A percentile compares a stretch with the other conserved stretches of the same genome.
Evolutionary conservation across 2,888 invertebrate genomes (phyloP).

Genomic region (Drosophila kanekoi): DNA sequence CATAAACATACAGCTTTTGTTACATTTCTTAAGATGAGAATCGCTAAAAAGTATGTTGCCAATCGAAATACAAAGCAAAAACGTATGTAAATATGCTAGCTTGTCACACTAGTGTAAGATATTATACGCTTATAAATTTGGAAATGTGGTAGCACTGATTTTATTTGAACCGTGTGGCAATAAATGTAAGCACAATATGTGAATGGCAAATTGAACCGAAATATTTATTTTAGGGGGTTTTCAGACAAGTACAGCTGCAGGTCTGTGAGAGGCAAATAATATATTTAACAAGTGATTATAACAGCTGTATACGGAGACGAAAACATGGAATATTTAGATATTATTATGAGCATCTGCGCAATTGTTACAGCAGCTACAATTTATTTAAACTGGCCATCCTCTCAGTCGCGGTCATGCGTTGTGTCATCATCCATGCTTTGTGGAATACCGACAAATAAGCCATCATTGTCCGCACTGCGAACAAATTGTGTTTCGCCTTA

Average conservation of each 20-base stretch:
- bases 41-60: neutral
- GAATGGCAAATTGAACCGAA: constrained; percentile 7
- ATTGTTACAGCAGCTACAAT: constrained; percentile 31
- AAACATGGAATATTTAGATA: constrained; percentile 45
- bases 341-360: constrained; percentile 27
- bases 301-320: constrained; percentile 83
- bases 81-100: neutral
- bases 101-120: neutral
- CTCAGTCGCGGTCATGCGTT: constrained; percentile 43
- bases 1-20: neutral
- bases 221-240: neutral
- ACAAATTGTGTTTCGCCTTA: neutral
- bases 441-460: neutral
- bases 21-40: neutral
- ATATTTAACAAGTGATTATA: constrained; percentile 33
- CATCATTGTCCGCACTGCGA: constrained; percentile 43
- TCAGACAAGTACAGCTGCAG: neutral
- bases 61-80: neutral
- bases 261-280: neutral
- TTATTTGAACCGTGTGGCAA: constrained; percentile 1
- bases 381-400: constrained; percentile 9
- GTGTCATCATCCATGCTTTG: constrained; percentile 31
- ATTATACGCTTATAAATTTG: too few relatives aligned
- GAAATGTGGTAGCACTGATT: neutral
- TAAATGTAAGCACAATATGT: constrained; percentile 4